Conservation (phyloP, 2,888 invertebrate genomes). For the Drosophila siamana region DNA sequence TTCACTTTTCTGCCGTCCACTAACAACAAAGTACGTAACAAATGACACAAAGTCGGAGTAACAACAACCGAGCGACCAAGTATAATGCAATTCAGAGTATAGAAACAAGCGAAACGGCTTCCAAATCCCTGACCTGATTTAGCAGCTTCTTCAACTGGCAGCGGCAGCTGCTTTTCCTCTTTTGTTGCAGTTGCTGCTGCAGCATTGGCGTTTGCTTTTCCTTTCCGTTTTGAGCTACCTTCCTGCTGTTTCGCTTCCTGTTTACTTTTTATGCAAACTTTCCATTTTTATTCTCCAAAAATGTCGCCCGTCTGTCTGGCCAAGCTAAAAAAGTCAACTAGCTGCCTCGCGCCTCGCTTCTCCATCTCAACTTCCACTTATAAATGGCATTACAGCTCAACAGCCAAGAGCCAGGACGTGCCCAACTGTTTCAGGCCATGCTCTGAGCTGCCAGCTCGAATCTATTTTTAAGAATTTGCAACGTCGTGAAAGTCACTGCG, state of each 20-base stretch:
- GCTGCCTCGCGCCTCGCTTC: not conserved
- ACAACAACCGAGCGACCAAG: slow-evolving; percentile 34
- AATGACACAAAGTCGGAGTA: slow-evolving; percentile 31
- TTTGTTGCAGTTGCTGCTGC: slow-evolving; percentile 26
- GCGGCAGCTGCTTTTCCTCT: slow-evolving; percentile 31
- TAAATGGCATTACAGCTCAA: slow-evolving; percentile 64
- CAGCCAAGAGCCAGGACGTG: slow-evolving; percentile 51
- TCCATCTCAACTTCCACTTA: slow-evolving; percentile 34
- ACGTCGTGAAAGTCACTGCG: slow-evolving; percentile 46
- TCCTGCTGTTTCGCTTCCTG: slow-evolving; percentile 47
- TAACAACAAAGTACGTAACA: slow-evolving; percentile 19
- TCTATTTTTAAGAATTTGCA: slow-evolving; percentile 73
- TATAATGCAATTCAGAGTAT: slow-evolving; percentile 13
- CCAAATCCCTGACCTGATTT: slow-evolving; percentile 78
- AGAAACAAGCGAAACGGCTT: slow-evolving; percentile 26
- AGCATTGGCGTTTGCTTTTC: slow-evolving; percentile 68
- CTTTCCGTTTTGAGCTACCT: slow-evolving; percentile 72
- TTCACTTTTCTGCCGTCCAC: slow-evolving; percentile 43
- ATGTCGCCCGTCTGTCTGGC: slow-evolving; percentile 69
- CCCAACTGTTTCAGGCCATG: slow-evolving; percentile 51
- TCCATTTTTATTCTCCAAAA: slow-evolving; percentile 67
- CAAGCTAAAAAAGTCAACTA: slow-evolving; percentile 39
- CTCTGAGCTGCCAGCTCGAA: slow-evolving; percentile 50
- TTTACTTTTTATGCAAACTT: slow-evolving; percentile 71
- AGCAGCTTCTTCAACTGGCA: slow-evolving; percentile 47